Evolutionary conservation across 2,888 invertebrate species (phyloP), one percentile per base, ranked within the genome.

Genomic region (Rotaria sp.): DNA sequence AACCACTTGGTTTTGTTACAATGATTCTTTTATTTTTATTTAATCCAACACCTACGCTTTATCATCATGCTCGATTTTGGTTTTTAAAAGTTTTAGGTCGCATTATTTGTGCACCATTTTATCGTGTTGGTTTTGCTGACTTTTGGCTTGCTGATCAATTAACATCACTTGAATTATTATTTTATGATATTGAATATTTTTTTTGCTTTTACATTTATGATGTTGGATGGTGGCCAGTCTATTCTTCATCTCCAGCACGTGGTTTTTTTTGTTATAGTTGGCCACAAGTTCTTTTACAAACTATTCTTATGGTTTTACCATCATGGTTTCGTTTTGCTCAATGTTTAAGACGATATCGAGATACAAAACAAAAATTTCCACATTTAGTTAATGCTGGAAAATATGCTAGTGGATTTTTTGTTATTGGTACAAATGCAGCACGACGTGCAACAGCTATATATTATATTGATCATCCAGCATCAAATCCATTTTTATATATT

Each of bases 121-220:
- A 85, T 45, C 85, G 50, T 38, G 87, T 87, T 24, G 85, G 59
- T 41, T 87, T 87, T 59, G 96, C 97, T 45, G 97, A 98, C 92
- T 98, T 98, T 93, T 98, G 97, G 97, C 94, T 98, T 91, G 97
- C 96, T 11, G 97, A 98, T 93, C 98, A 98, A 91, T 93, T 97
- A 90, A 98, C 97, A 92, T 97, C 97, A 86, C 93, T 99, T 88
- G 94, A 94, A 0, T 94, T 94, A 0, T 95, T 96, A 8, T 94
- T 99, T 88, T 92, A 96, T 26, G 99, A 99, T 91, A 94, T 97
- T 90, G 96, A 98, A 89, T 99, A 95, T 91, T 93, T 97, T 88
- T 91, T 95, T 52, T 97, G 97, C 89, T 91, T 96, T 92, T 99
- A 97, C 90, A 93, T 91, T 0, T 90, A 91, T 55, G 91, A 92